A percentile compares a stretch with the other conserved stretches of the same genome.
These are phyloP conservation scores for Acleris holmiana DNA, from an alignment of 2,888 invertebrate species.

Conservation along the genomic window DNA sequence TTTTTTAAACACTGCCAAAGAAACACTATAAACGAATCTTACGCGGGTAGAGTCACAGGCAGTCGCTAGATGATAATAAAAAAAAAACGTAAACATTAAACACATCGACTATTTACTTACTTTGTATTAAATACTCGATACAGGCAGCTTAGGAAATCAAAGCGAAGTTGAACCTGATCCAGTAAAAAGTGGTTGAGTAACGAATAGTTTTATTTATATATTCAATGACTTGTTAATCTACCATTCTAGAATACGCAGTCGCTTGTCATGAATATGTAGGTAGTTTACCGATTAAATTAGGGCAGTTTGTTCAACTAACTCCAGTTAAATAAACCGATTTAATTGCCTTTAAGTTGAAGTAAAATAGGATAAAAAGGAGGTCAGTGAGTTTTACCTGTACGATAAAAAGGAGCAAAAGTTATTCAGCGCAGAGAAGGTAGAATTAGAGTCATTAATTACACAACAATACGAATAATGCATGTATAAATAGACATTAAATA, in stretches of 20 bases:
- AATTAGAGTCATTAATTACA: too few species aligned
- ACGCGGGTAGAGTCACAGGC: too few species aligned
- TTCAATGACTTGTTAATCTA: background rate
- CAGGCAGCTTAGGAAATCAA: background rate
- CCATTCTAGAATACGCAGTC: conserved; percentile 14
- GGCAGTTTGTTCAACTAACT: conserved; percentile 3
- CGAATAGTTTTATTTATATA: conserved; percentile 1
- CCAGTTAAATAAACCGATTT: conserved; percentile 14
- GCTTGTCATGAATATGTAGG: conserved; percentile 8
- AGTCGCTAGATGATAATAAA: too few species aligned
- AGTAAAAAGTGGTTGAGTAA: conserved; percentile 1
- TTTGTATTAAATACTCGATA: background rate
- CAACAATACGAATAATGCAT: too few species aligned
- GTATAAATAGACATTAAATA: too few species aligned
- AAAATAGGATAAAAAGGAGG: too few species aligned
- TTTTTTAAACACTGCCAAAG: too few species aligned
- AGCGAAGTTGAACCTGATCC: background rate
- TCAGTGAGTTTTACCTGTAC: too few species aligned
- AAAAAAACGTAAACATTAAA: background rate
- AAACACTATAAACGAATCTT: too few species aligned
- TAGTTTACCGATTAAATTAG: conserved; percentile 3
- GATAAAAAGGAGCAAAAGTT: too few species aligned
- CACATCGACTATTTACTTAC: background rate
- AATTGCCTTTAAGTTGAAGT: conserved; percentile 8
- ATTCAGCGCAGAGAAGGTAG: too few species aligned